Evolutionary conservation across 2,113 vertebrate genomes (phyloP).

Genomic region (Tragulus kanchil): DNA sequence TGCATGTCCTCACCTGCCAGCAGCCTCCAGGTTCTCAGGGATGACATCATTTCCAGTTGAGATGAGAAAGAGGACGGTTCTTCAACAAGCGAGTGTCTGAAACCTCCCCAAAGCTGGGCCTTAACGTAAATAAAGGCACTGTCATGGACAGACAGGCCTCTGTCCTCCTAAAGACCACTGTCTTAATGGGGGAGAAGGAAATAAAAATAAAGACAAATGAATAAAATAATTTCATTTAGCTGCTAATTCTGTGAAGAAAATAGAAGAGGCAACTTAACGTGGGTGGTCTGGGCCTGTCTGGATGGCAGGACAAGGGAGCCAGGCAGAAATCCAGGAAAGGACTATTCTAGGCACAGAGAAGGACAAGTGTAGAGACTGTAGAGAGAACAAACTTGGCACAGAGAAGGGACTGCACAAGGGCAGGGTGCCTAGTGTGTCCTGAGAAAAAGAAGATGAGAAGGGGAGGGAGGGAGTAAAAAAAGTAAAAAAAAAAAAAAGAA

Average conservation of each 20-base stretch:
- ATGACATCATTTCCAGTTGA: neutral
- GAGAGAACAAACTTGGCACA: neutral
- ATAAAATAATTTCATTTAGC: neutral
- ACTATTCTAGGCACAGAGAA: neutral
- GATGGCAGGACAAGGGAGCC: neutral
- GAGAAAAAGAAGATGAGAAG: neutral
- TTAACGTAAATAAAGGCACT: neutral
- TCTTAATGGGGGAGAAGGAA: neutral
- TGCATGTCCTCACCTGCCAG: neutral
- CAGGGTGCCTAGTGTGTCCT: neutral
- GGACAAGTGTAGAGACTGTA: neutral
- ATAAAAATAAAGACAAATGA: neutral
- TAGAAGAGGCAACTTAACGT: neutral
- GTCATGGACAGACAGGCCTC: neutral
- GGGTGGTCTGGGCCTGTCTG: neutral
- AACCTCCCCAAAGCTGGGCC: neutral
- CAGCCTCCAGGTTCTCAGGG: neutral
- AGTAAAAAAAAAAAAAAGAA: too few species aligned
- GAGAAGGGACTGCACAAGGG: neutral
- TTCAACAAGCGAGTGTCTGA: too few species aligned
- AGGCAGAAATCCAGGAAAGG: neutral
- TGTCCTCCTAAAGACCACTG: fast-evolving
- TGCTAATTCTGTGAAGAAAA: neutral
- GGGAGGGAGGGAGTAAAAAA: too few species aligned
- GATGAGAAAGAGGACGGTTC: neutral